These are phyloP conservation scores for Mactromeris polynyma DNA, from an alignment of 2,888 invertebrate genomes.

Conservation along the genomic window DNA sequence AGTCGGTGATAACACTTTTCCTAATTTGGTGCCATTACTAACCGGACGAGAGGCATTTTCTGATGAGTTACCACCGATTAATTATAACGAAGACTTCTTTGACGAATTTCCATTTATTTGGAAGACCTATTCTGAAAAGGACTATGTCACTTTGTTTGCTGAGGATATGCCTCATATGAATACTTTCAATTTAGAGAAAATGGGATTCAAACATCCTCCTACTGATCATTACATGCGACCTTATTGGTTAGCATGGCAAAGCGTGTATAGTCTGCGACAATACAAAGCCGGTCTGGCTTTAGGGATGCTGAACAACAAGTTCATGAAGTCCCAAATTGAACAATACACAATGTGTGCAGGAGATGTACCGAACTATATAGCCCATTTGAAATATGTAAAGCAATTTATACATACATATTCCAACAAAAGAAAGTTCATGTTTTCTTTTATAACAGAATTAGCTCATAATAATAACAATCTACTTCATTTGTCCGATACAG, in stretches of 20 bases:
- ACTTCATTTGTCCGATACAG: neutral
- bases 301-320: constrained; percentile 3
- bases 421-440: constrained; percentile 11
- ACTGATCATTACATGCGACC: constrained; percentile 96
- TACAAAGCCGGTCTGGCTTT: constrained; percentile 12
- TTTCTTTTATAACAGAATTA: constrained; percentile 22
- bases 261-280: neutral
- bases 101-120: constrained; percentile 95
- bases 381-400: constrained; percentile 12
- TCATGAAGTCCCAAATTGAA: constrained; percentile 18
- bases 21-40: constrained; percentile 8
- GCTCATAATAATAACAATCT: constrained; percentile 22
- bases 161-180: constrained; percentile 94
- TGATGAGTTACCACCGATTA: neutral
- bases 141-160: constrained; percentile 91
- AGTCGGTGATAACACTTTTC: constrained; percentile 19
- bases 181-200: constrained; percentile 95
- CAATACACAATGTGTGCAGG: constrained; percentile 30
- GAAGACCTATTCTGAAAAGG: constrained; percentile 90
- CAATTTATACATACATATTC: constrained; percentile 25
- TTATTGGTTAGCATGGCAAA: constrained; percentile 87
- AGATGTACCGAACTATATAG: constrained; percentile 5
- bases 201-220: constrained; percentile 93
- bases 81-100: neutral
- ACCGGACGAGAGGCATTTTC: constrained; percentile 15